A percentile compares a stretch with the other conserved stretches of the same genome.
phyloP scores from a whole-genome alignment of 2,888 invertebrate species.

The Smittia sp. region DNA sequence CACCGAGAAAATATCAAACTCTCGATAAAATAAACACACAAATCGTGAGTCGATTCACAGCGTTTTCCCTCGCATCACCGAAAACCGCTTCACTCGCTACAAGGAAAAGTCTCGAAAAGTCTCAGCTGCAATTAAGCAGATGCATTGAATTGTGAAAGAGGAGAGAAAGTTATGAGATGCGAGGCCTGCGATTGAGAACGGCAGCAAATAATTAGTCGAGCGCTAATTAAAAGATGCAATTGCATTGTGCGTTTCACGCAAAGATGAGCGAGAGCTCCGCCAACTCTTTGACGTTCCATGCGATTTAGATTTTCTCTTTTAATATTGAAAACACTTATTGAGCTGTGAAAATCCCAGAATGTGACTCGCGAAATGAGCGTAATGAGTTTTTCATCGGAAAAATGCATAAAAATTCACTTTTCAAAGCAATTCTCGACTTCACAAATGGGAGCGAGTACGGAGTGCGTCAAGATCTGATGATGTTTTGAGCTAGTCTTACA shows the following conservation, averaged over 20 bases:
- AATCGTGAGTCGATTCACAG: constrained; percentile 1
- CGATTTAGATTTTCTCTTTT: neutral
- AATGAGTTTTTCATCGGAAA: neutral
- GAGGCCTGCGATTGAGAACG: neutral
- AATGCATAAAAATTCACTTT: neutral
- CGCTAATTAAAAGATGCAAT: neutral
- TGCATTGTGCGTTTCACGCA: constrained; percentile 25
- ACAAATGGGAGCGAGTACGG: neutral
- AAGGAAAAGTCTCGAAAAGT: neutral
- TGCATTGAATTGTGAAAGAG: constrained; percentile 5
- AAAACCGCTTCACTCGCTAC: neutral
- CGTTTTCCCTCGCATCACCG: constrained; percentile 1
- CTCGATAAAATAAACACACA: constrained; percentile 8
- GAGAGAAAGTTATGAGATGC: neutral
- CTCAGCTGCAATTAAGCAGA: neutral
- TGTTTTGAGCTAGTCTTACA: no score
- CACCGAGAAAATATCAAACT: neutral
- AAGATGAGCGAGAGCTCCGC: neutral
- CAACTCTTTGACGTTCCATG: neutral
- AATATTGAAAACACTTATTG: constrained; percentile 3
- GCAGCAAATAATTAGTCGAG: neutral
- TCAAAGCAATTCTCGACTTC: neutral
- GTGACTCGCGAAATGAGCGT: neutral
- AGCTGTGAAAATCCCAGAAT: constrained; percentile 10
- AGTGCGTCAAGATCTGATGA: no score